phyloP scores from a whole-genome alignment of 30 jellyfish, hydroid and myxozoan genomes.

The Cassiopea andromeda region DNA sequence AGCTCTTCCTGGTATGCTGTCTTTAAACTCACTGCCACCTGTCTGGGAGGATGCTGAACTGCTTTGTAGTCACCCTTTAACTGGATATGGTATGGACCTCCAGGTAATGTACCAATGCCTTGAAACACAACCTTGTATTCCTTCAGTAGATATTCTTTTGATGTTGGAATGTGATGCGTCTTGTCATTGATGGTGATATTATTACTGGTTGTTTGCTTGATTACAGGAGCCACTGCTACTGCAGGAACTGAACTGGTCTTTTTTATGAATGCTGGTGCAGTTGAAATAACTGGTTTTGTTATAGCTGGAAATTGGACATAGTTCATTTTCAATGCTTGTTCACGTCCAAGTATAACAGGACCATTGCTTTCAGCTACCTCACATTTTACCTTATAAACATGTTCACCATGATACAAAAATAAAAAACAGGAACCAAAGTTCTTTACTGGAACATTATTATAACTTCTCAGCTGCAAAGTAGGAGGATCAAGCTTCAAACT shows the following conservation, averaged over 20 bases:
- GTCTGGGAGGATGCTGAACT: constrained; percentile 56
- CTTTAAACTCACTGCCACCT: constrained; percentile 38
- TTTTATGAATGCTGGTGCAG: background rate
- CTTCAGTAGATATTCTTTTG: constrained; percentile 11
- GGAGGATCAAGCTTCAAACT: constrained; percentile 11
- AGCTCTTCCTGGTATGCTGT: constrained; percentile 49
- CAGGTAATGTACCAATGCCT: constrained; percentile 41
- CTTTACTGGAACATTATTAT: constrained; percentile 5
- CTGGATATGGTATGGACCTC: constrained; percentile 38
- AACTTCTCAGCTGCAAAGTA: background rate
- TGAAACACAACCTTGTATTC: constrained; percentile 62
- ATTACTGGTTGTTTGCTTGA: background rate
- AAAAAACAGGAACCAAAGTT: constrained; percentile 4
- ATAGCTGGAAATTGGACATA: background rate
- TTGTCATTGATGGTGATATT: background rate
- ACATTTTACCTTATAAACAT: background rate
- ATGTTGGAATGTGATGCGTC: background rate
- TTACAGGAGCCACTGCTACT: constrained; percentile 16
- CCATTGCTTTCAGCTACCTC: constrained; percentile 4
- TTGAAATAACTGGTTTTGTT: background rate
- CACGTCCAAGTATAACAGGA: background rate
- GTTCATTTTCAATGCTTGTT: constrained; percentile 1
- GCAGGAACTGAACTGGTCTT: constrained; percentile 3
- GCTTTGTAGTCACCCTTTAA: constrained; percentile 28
- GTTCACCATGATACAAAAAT: constrained; percentile 6